Percentiles rank a stretch among this genome's conserved stretches.
phyloP scores from a whole-genome alignment of 1,140 invertebrate genomes.

The Acyrthosiphon pisum region DNA sequence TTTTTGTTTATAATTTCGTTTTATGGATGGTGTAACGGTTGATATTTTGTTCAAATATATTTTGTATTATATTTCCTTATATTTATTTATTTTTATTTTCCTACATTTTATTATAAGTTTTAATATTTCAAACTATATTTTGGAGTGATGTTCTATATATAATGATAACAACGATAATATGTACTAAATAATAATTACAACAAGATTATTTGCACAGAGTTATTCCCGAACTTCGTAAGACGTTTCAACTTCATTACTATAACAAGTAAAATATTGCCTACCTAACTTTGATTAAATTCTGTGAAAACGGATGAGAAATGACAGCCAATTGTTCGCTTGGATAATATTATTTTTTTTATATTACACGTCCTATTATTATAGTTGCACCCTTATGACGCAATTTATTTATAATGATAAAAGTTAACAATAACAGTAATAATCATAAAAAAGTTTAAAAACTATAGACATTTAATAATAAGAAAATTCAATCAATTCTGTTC shows the following conservation, averaged over 20 bases:
- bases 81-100: neutral
- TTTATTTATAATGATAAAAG: constrained; percentile 19
- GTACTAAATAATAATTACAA: neutral
- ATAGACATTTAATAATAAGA: neutral
- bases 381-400: neutral
- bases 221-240: neutral
- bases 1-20: neutral
- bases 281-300: neutral
- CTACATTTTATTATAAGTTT: neutral
- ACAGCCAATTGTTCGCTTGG: neutral
- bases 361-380: neutral
- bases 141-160: neutral
- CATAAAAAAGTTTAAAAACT: neutral
- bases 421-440: neutral
- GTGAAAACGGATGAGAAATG: neutral
- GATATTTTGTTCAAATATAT: neutral
- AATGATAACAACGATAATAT: neutral
- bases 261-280: neutral
- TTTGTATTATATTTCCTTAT: neutral
- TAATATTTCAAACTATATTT: neutral
- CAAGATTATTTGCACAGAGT: neutral
- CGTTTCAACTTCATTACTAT: neutral
- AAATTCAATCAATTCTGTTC: constrained; percentile 4
- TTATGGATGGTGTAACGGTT: neutral
- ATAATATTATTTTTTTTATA: neutral